Conservation (phyloP, 2,888 invertebrate genomes). For the Phyto melanocephala region DNA sequence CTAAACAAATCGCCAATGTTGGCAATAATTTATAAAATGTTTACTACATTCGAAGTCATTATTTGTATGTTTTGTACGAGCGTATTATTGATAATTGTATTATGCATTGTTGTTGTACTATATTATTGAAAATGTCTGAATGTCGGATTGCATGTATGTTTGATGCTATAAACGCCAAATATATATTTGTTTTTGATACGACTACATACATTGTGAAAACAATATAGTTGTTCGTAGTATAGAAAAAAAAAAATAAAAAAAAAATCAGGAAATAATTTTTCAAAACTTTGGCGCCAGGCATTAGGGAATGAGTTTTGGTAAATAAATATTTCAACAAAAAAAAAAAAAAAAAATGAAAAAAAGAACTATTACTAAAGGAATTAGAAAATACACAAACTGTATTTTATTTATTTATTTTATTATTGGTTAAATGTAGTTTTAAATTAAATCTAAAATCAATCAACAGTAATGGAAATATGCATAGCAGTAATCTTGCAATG, state of each 20-base stretch:
- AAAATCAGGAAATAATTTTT: conserved; percentile 62
- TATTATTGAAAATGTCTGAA: conserved; percentile 2
- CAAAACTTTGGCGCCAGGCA: conserved; percentile 64
- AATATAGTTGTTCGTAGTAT: conserved; percentile 46
- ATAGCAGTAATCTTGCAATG: too few species aligned
- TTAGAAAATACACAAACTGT: conserved; percentile 3
- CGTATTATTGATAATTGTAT: conserved; percentile 13
- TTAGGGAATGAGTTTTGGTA: conserved; percentile 49
- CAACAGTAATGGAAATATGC: neutral
- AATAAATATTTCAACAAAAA: conserved; percentile 51
- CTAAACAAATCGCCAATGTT: conserved; percentile 63
- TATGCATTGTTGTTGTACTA: neutral
- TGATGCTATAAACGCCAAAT: neutral
- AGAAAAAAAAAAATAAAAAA: conserved; percentile 24
- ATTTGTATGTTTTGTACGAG: neutral
- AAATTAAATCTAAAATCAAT: neutral
- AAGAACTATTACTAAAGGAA: too few species aligned
- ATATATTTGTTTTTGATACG: neutral
- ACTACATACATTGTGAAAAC: neutral
- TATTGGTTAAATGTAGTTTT: conserved; percentile 12
- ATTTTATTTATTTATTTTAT: conserved; percentile 41
- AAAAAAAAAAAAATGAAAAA: neutral
- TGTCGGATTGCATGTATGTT: neutral
- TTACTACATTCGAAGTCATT: conserved; percentile 31
- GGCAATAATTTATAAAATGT: conserved; percentile 56